A percentile compares a stretch with the other conserved stretches of the same genome.
Evolutionary conservation across 1,140 invertebrate species (phyloP).

Genomic region (Gonatopus flavifemur): DNA sequence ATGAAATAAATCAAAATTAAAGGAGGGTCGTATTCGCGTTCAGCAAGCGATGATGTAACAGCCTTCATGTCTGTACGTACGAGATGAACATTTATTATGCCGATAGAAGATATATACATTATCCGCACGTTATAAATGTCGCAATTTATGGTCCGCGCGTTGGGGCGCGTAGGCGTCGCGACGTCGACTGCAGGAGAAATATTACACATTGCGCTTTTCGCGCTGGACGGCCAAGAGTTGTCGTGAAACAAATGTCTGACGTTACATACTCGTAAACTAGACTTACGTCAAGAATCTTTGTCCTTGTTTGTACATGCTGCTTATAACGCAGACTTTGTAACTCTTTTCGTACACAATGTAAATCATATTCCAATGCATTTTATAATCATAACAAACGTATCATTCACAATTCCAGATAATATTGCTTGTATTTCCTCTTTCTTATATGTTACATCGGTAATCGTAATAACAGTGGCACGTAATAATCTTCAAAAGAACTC

Average conservation of each 20-base stretch:
- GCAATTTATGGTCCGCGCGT: slow-evolving; percentile 30
- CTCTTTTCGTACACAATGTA: too few species aligned
- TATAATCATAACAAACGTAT: too few species aligned
- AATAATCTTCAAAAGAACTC: too few species aligned
- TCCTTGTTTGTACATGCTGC: too few species aligned
- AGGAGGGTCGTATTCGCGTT: slow-evolving; percentile 3
- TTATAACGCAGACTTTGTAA: too few species aligned
- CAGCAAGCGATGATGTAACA: slow-evolving; percentile 16
- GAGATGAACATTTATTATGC: slow-evolving; percentile 29
- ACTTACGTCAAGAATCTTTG: slow-evolving; percentile 30
- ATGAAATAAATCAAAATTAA: too few species aligned
- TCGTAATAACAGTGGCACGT: too few species aligned
- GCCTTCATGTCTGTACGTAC: slow-evolving; percentile 4
- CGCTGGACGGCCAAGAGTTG: slow-evolving; percentile 31
- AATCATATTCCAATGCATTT: too few species aligned
- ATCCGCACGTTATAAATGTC: slow-evolving; percentile 30
- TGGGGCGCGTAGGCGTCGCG: slow-evolving; percentile 32
- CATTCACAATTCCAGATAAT: too few species aligned
- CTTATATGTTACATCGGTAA: too few species aligned
- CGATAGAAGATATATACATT: slow-evolving; percentile 42
- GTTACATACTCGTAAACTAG: slow-evolving; percentile 32
- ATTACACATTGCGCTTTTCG: slow-evolving; percentile 35
- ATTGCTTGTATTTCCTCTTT: too few species aligned
- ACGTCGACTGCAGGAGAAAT: slow-evolving; percentile 30
- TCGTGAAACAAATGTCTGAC: slow-evolving; percentile 32